Evolutionary conservation across 2,113 vertebrate genomes (phyloP), one percentile per base, ranked within the genome.

Genomic region (Epinephelus fuscoguttatus): DNA sequence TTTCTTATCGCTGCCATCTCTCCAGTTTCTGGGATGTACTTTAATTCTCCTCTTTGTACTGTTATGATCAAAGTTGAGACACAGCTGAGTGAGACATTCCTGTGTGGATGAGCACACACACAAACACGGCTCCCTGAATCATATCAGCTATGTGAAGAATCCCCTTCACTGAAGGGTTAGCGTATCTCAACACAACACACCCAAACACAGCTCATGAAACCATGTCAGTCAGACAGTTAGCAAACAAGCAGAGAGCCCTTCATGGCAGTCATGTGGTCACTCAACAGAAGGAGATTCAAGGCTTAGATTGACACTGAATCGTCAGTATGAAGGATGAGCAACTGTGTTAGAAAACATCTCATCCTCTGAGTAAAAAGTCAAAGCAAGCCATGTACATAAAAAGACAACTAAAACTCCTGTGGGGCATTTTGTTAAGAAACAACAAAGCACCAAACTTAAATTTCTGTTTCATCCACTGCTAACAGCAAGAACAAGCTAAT

Each of bases 61-160:
- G 33, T 45, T 33, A 14, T 25, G 30, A 62, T 59, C n/a, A 71
- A 66, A 81, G 19, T 21, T 74, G 59, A 57, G 60, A 71, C 27
- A 37, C 59, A 66, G 27, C 80, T 49, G 57, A 64, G 74, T 37
- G 79, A 83, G 66, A 79, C 79, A 85, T 84, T 87, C 84, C 70
- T 68, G 42, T 57, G 74, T 64, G 72, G 62, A 55, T 66, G 76
- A 59, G 45, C 52, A n/a, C 42, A 67, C 63, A 66, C 62, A 37
- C 49, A 56, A 19, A 62, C 74, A 69, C 56, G 25, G 40, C 25
- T 70, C 74, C 27, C 60, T 86, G 75, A 79, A 70, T 80, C 63
- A 57, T 69, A 85, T 88, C 79, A 66, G 72, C 80, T 75, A 72
- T 84, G 81, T 74, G 64, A 85, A 85, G 81, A 81, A 83, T 80